Evolutionary conservation across 2,888 invertebrate genomes (phyloP).

Genomic region (Brenthis ino): DNA sequence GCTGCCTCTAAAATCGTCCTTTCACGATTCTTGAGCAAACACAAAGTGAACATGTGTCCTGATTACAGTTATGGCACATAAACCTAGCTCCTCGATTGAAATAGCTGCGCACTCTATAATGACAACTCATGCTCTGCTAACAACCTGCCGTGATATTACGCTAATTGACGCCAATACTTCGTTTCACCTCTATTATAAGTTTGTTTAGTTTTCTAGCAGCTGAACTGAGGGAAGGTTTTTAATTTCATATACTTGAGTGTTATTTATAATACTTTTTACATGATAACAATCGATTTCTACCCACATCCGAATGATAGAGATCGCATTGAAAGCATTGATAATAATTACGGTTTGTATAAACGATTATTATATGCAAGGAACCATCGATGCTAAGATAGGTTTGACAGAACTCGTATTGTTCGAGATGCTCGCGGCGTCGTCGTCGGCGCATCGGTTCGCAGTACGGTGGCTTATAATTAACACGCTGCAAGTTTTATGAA

Average conservation of each 20-base stretch:
- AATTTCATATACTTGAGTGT: not conserved
- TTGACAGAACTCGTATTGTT: constrained; percentile 58
- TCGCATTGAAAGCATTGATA: constrained; percentile 51
- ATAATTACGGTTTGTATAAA: constrained; percentile 68
- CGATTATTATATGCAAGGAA: constrained; percentile 66
- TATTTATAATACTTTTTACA: constrained; percentile 11
- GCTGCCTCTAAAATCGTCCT: constrained; percentile 63
- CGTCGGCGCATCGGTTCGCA: constrained; percentile 53
- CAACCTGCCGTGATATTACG: constrained; percentile 58
- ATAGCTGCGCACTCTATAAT: constrained; percentile 50
- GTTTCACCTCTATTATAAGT: constrained; percentile 26
- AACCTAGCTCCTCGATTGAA: constrained; percentile 61
- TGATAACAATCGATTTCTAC: constrained; percentile 19
- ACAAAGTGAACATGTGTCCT: constrained; percentile 73
- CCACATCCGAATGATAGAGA: constrained; percentile 44
- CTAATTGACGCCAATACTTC: constrained; percentile 51
- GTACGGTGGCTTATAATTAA: constrained; percentile 82
- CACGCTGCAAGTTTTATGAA: constrained; percentile 81
- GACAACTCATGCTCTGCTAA: constrained; percentile 62
- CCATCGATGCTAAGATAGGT: constrained; percentile 70
- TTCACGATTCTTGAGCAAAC: constrained; percentile 74
- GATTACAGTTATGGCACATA: constrained; percentile 55
- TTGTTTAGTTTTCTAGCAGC: constrained; percentile 18
- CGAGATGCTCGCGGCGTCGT: constrained; percentile 56
- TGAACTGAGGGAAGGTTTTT: not conserved